These are phyloP conservation scores for Leuciscus idus DNA, from an alignment of 2,113 vertebrate genomes.

Conservation along the genomic window DNA sequence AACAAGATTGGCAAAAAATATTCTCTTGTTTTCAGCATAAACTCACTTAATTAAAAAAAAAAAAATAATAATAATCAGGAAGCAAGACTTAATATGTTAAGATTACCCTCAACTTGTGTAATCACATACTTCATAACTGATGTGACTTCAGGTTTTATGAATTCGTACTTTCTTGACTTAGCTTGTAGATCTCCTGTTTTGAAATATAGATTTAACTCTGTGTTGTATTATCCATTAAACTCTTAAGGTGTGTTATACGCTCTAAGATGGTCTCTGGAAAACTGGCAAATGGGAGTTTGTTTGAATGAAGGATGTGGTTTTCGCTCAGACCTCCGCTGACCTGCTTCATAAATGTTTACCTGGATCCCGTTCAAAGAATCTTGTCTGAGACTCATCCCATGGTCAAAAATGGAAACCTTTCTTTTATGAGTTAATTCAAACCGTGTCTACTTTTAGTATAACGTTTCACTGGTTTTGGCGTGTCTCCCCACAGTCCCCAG, in stretches of 20 bases:
- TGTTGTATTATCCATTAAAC: not conserved
- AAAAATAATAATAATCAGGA: no score
- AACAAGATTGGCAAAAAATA: no score
- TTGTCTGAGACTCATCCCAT: not conserved
- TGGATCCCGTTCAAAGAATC: constrained; percentile 5
- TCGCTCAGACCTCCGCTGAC: constrained; percentile 3
- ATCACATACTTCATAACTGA: not conserved
- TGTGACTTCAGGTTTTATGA: not conserved
- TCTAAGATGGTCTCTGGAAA: constrained; percentile 65
- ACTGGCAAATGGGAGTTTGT: constrained; percentile 63
- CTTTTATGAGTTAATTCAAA: not conserved
- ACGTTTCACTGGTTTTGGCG: not conserved
- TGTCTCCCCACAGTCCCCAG: not conserved
- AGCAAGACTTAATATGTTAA: no score
- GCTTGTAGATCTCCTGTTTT: not conserved
- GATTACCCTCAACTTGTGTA: not conserved
- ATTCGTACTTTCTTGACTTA: not conserved
- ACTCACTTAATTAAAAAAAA: no score
- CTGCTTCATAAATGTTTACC: constrained; percentile 53
- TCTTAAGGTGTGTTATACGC: not conserved
- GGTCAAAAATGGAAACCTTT: constrained; percentile 6
- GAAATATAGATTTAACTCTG: not conserved
- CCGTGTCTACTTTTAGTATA: not conserved
- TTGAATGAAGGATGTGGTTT: constrained; percentile 63
- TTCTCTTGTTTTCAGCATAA: no score